Conservation (phyloP, 2,113 vertebrate genomes). For the Dunckerocampus dactyliophorus region DNA sequence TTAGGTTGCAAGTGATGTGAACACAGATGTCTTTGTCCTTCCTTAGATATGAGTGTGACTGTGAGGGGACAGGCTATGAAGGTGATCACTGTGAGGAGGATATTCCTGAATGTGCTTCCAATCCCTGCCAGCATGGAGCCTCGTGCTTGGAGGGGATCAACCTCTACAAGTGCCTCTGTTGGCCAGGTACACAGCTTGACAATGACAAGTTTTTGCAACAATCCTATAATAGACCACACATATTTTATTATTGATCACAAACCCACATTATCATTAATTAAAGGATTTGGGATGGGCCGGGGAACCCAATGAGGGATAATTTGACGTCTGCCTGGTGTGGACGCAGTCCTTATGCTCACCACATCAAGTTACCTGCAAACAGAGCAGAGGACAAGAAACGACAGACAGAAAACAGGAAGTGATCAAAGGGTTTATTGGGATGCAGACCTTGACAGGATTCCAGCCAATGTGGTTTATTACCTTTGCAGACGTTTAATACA, state of each 20-base stretch:
- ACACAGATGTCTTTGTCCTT: constrained; percentile 1
- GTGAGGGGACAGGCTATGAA: constrained; percentile 80
- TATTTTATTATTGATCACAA: not conserved
- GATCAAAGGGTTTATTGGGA: no score
- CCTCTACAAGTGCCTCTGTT: constrained; percentile 84
- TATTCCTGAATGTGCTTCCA: constrained; percentile 85
- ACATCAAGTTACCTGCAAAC: no score
- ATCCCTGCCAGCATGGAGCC: constrained; percentile 83
- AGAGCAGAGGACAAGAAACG: no score
- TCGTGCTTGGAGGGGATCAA: constrained; percentile 80
- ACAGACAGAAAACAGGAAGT: no score
- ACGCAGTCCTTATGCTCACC: no score
- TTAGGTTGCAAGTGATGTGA: no score
- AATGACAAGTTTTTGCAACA: not conserved
- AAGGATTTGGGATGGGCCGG: not conserved
- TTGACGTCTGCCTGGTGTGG: no score
- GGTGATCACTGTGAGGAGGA: constrained; percentile 82
- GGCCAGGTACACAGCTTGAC: constrained; percentile 76
- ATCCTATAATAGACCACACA: no score
- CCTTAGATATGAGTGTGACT: constrained; percentile 83
- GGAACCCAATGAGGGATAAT: no score
- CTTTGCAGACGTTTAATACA: no score
- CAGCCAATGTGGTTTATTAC: no score
- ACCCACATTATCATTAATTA: not conserved
- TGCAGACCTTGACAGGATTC: not conserved